phyloP scores from a whole-genome alignment of 64 coral and sea anemone species.

The Pachyseris speciosa region DNA sequence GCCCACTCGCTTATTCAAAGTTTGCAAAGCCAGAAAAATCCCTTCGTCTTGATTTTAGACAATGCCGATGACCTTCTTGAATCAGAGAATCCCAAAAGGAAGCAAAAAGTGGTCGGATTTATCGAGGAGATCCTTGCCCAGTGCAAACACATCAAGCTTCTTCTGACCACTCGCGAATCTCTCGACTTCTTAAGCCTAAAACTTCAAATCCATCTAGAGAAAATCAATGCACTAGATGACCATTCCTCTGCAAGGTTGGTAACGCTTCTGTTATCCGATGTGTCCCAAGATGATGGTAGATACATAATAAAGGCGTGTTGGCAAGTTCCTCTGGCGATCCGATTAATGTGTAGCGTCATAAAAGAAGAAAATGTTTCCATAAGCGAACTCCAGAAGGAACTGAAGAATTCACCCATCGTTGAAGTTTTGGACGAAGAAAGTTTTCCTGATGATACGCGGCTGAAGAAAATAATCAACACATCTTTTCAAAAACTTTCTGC shows the following conservation, averaged over 20 bases:
- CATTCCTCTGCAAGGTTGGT: background rate
- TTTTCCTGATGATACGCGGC: background rate
- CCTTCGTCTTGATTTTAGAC: background rate
- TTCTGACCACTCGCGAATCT: background rate
- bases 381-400: background rate
- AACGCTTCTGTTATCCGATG: background rate
- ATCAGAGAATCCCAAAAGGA: background rate
- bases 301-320: background rate
- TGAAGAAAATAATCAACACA: background rate
- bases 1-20: background rate
- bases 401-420: background rate
- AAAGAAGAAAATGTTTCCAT: background rate
- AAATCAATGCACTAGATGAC: background rate
- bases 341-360: background rate
- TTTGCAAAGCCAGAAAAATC: background rate
- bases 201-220: background rate
- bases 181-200: background rate
- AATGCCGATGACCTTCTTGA: constrained; percentile 7
- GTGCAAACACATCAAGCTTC: constrained; percentile 2
- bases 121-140: background rate
- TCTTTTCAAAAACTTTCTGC: background rate
- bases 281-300: background rate
- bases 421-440: background rate
- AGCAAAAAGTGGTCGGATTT: background rate
- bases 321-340: constrained; percentile 2